Evolutionary conservation across 2,888 invertebrate species (phyloP), one percentile per base, ranked within the genome.

Genomic region (Dasysyrphus tricinctus): DNA sequence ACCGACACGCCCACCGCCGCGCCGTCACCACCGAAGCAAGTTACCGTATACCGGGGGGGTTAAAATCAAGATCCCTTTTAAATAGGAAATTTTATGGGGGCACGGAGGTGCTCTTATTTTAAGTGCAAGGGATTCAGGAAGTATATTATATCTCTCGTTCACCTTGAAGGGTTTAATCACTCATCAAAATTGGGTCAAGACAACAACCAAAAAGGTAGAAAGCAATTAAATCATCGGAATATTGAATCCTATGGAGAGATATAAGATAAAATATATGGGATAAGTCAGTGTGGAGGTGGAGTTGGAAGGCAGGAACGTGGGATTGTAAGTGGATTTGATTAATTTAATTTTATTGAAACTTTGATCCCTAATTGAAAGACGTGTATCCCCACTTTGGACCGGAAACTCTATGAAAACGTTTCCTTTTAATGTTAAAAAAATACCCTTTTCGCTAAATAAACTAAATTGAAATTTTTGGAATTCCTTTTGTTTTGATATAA

Each of bases 111-210:
- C 19, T 42, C 47, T 34, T 34, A n/a, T 44, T 63, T 63, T 14
- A 9, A 44, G 14, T 42, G 24, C 5, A 29, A 9, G 63, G 63
- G 29, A 42, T 59, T 8, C 32, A 59, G 57, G 39, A 39, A 12
- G 14, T 5, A 32, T 11, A 4, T 12, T n/a, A n/a, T n/a, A n/a
- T n/a, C n/a, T 63, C 12, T 63, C 32, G 29, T 47, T 65, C 32
- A 65, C 47, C 47, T 47, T 65, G 65, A 32, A 49, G 49, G 49
- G 14, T 49, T 49, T 67, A 67, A 49, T 34, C 49, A 47, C 16
- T 65, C 14, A 37, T 67, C 49, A 67, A 67, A 24, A 34, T 49
- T 34, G 67, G 47, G 67, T 67, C 67, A 67, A 67, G 32, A 49
- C 14, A 49, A 12, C 16, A 49, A 12, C 16, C 44, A 19, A 49